A percentile compares a stretch with the other conserved stretches of the same genome.
Evolutionary conservation across 2,888 invertebrate genomes (phyloP).

Genomic region (Stenurella melanura): DNA sequence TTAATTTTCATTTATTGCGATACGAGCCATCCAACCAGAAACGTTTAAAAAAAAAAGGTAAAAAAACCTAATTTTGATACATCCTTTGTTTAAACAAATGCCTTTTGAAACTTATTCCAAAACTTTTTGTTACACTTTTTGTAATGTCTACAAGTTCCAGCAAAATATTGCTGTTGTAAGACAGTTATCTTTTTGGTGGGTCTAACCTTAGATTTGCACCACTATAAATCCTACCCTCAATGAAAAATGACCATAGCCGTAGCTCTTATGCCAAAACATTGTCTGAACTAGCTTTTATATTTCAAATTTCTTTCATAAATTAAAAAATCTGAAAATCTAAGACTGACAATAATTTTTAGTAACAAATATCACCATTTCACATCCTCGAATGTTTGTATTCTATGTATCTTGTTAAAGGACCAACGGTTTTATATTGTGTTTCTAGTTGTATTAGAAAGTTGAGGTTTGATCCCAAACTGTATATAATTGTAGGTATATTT

Average conservation of each 20-base stretch:
- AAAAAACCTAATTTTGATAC: too few species aligned
- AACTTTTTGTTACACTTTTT: too few species aligned
- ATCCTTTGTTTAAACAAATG: too few species aligned
- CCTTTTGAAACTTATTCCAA: too few species aligned
- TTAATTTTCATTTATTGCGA: too few species aligned
- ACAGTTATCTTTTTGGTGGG: too few species aligned
- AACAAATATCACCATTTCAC: conserved; percentile 3
- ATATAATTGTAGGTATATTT: conserved; percentile 2
- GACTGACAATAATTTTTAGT: conserved; percentile 7
- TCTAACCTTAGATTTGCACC: too few species aligned
- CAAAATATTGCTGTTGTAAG: too few species aligned
- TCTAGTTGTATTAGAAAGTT: not conserved
- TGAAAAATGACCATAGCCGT: not conserved
- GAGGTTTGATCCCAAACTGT: not conserved
- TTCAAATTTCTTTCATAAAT: conserved; percentile 5
- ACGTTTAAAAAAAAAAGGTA: too few species aligned
- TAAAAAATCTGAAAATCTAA: conserved; percentile 6
- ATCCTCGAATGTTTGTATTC: conserved; percentile 2
- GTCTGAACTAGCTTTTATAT: not conserved
- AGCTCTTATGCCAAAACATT: not conserved
- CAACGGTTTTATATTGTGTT: not conserved
- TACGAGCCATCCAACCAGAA: too few species aligned
- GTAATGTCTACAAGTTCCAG: too few species aligned
- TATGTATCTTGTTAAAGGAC: not conserved
- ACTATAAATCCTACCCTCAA: too few species aligned